These are phyloP conservation scores for Pristionchus fissidentatus DNA, from an alignment of 2,888 invertebrate genomes.

Conservation along the genomic window DNA sequence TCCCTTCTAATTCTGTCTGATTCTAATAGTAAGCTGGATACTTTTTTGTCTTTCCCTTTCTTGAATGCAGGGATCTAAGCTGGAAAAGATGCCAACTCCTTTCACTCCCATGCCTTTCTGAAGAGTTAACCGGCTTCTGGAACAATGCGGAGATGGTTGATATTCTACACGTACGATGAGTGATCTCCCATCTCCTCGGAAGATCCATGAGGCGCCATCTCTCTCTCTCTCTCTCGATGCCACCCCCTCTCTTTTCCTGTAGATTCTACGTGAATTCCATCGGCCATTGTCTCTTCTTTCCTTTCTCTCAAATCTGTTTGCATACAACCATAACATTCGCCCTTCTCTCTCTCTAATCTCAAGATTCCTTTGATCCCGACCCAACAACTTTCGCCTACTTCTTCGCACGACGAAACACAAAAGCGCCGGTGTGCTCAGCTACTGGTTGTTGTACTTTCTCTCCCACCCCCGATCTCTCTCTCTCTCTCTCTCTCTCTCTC, in stretches of 20 bases:
- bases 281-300: constrained; percentile 5
- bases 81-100: too few species aligned
- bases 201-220: too few species aligned
- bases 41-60: too few species aligned
- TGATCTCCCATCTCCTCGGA: constrained; percentile 13
- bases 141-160: too few species aligned
- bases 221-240: neutral
- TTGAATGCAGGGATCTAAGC: too few species aligned
- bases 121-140: too few species aligned
- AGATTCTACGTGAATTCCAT: neutral
- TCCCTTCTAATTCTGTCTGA: too few species aligned
- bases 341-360: neutral
- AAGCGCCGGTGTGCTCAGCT: neutral
- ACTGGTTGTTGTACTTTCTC: constrained; percentile 20
- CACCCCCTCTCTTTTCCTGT: neutral
- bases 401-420: constrained; percentile 19
- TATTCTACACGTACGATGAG: too few species aligned
- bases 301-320: constrained; percentile 11
- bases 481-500: neutral
- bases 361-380: neutral
- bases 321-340: neutral
- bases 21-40: too few species aligned
- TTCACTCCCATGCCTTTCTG: neutral
- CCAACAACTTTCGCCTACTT: neutral
- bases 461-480: neutral